Percentiles rank a stretch among this genome's conserved stretches.
Conservation (phyloP, 1,140 invertebrate genomes). For the Danaus plexippus region DNA sequence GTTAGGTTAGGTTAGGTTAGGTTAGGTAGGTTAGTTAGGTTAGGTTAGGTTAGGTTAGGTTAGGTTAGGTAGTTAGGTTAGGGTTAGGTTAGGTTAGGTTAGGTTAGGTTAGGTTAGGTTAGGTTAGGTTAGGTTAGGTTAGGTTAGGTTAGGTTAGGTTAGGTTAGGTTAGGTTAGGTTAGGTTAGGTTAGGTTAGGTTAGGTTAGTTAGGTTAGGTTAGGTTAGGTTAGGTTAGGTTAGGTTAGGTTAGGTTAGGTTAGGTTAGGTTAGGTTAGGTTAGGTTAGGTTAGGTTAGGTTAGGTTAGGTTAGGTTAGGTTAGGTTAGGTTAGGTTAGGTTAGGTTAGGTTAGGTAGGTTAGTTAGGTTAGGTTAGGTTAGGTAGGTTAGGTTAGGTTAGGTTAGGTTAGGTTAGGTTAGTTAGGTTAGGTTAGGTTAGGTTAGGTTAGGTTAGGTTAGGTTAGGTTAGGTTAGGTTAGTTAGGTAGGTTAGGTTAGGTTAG, state of each 20-base stretch:
- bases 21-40: too few relatives aligned
- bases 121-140: slow-evolving; percentile 10
- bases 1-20: too few relatives aligned
- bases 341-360: slow-evolving; percentile 11
- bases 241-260: slow-evolving; percentile 11
- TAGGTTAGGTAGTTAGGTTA: slow-evolving; percentile 6
- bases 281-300: slow-evolving; percentile 16
- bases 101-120: slow-evolving; percentile 13
- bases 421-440: slow-evolving; percentile 16
- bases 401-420: slow-evolving; percentile 15
- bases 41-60: too few relatives aligned
- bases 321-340: slow-evolving; percentile 14
- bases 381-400: slow-evolving; percentile 16
- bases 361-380: too few relatives aligned
- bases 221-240: slow-evolving; percentile 11
- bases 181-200: slow-evolving; percentile 11
- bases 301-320: slow-evolving; percentile 10
- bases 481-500: too few relatives aligned
- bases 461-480: slow-evolving; percentile 11
- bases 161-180: slow-evolving; percentile 10
- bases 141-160: slow-evolving; percentile 10
- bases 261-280: slow-evolving; percentile 9
- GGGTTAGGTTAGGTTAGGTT: slow-evolving; percentile 14
- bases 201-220: slow-evolving; percentile 11
- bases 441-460: slow-evolving; percentile 11